Evolutionary conservation across 2,113 vertebrate species (phyloP), one percentile per base, ranked within the genome.

Genomic region (Tringa solitaria): DNA sequence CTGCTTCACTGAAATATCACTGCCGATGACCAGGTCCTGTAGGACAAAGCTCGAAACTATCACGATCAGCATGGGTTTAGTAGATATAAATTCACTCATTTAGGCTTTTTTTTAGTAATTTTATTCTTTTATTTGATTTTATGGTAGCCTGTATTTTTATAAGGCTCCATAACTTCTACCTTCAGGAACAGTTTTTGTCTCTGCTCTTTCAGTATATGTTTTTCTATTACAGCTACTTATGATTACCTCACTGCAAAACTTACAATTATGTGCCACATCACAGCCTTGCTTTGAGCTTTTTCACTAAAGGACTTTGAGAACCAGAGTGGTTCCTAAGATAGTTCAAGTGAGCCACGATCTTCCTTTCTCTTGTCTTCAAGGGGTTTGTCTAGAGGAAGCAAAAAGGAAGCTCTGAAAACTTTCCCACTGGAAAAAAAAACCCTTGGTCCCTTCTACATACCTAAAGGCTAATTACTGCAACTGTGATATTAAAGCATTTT

Each of bases 391-490:
- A 32, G 39, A 83, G n/a, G n/a, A 24, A 94, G 32, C 10, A 80
- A 74, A 94, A 91, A 76, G 3, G 12, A 94, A 87, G 33, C 27
- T 68, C 75, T 94, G 57, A 75, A 91, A 78, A 51, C 43, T 70
- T 86, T 65, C 17, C n/a, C 20, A 37, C 15, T 67, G 7, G 22
- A 65, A 26, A 65, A 26, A 26, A 65, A 45, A n/a, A 2, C 0
- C 10, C 23, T 39, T 0, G 1, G 5, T 45, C 9, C 8, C 27
- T 94, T 78, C 56, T 84, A 39, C n/a, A 23, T 46, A 86, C 11
- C 69, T 92, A 78, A 92, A 77, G 60, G 48, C 50, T 93, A 94
- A 93, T 95, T 92, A 88, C 79, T 74, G 60, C 59, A 63, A 74
- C 63, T 80, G 33, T 69, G 54, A 54, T 96, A 90, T 90, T 88